phyloP scores from a whole-genome alignment of 2,113 vertebrate species.

The Siniperca chuatsi region DNA sequence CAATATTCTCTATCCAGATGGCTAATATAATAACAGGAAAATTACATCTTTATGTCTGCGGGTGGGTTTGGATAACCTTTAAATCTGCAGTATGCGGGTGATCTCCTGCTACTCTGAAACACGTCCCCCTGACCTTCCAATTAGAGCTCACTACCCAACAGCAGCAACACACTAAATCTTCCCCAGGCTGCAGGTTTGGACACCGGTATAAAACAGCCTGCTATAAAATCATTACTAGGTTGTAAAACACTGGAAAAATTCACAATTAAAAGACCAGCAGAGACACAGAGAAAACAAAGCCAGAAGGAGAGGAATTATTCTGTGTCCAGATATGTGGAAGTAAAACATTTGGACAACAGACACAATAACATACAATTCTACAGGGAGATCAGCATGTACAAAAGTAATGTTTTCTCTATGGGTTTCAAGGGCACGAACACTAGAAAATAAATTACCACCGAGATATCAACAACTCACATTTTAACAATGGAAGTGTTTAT shows the following conservation, averaged over 20 bases:
- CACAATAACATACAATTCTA: slow-evolving; percentile 42
- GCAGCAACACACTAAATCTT: slow-evolving; percentile 79
- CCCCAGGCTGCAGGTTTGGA: slow-evolving; percentile 77
- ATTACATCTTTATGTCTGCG: slow-evolving; percentile 73
- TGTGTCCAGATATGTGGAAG: slow-evolving; percentile 63
- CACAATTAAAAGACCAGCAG: slow-evolving; percentile 72
- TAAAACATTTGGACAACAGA: slow-evolving; percentile 75
- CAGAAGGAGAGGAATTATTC: slow-evolving; percentile 67
- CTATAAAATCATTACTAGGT: slow-evolving; percentile 81
- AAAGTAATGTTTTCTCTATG: slow-evolving; percentile 28
- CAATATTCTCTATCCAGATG: slow-evolving; percentile 52
- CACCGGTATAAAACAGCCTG: slow-evolving; percentile 73
- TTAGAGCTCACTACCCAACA: slow-evolving; percentile 77
- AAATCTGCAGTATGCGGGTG: slow-evolving; percentile 83
- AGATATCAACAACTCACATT: slow-evolving; percentile 31
- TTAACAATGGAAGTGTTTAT: slow-evolving; percentile 15
- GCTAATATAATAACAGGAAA: slow-evolving; percentile 67
- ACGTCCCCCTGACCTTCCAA: slow-evolving; percentile 81
- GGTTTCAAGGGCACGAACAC: slow-evolving; percentile 16
- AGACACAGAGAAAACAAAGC: slow-evolving; percentile 73
- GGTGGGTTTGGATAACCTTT: slow-evolving; percentile 90
- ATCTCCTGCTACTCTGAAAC: slow-evolving; percentile 79
- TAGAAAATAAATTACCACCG: not conserved
- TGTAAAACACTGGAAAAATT: slow-evolving; percentile 76
- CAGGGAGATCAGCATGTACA: slow-evolving; percentile 9